Conservation (phyloP, 2,113 vertebrate genomes). For the Piprites chloris region DNA sequence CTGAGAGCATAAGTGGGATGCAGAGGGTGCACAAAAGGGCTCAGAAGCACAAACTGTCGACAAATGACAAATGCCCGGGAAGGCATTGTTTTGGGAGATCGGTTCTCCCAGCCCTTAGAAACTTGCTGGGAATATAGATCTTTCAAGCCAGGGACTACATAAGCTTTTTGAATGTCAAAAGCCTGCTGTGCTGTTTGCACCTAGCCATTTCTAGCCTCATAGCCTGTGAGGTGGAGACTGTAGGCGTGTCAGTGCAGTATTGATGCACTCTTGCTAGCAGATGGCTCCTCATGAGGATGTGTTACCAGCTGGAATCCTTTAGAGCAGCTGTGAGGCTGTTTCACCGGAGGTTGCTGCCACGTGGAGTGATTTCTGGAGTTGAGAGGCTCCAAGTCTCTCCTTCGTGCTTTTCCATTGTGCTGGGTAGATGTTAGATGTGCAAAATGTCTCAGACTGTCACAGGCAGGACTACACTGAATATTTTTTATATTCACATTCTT, state of each 20-base stretch:
- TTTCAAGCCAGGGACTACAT: neutral
- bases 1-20: neutral
- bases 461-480: neutral
- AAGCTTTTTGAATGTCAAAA: neutral
- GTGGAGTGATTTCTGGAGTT: neutral
- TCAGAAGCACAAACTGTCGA: neutral
- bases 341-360: neutral
- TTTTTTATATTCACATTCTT: neutral
- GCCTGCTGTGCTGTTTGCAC: neutral
- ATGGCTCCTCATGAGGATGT: neutral
- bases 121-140: neutral
- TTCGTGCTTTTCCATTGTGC: neutral
- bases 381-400: neutral
- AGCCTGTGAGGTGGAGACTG: neutral
- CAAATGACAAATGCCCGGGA: neutral
- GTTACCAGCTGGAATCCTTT: slow-evolving; percentile 24
- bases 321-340: slow-evolving; percentile 29
- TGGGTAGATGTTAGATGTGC: neutral
- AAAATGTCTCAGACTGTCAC: neutral
- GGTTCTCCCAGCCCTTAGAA: neutral
- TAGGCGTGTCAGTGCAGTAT: neutral
- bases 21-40: neutral
- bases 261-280: neutral
- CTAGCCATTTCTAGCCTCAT: neutral
- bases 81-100: neutral